Percentiles rank a stretch among this genome's conserved stretches.
Conservation (phyloP, 2,797 vertebrate species). For the Catostomus latipinnis region DNA sequence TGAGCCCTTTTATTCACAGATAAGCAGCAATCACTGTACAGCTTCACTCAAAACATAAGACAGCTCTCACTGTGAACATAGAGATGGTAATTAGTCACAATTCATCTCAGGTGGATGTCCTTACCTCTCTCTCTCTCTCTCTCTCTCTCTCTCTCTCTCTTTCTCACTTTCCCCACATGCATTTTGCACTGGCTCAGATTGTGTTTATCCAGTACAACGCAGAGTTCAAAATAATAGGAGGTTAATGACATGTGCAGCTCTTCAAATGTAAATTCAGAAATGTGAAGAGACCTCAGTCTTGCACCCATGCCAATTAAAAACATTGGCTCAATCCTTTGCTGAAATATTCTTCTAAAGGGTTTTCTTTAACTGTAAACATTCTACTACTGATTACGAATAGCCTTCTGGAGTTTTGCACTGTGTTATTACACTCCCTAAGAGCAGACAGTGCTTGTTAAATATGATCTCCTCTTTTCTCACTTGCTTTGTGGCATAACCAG, state of each 20-base stretch:
- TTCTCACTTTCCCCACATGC: too few species aligned
- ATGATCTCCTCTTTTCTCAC: not conserved
- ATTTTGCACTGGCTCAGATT: not conserved
- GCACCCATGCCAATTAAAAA: slow-evolving; percentile 29
- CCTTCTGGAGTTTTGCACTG: slow-evolving; percentile 12
- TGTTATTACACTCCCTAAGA: slow-evolving; percentile 29
- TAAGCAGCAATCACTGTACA: too few species aligned
- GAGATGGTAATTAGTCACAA: too few species aligned
- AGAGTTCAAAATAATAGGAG: not conserved
- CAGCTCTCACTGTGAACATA: too few species aligned
- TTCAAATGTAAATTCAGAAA: slow-evolving; percentile 7
- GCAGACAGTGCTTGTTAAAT: slow-evolving; percentile 30
- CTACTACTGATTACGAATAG: slow-evolving; percentile 1
- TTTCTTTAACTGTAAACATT: slow-evolving; percentile 20
- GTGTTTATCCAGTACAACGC: not conserved
- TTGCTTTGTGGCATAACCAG: slow-evolving; percentile 20
- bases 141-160: too few species aligned
- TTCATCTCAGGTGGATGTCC: too few species aligned
- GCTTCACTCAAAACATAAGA: too few species aligned
- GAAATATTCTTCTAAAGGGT: slow-evolving; percentile 27
- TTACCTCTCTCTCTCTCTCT: too few species aligned
- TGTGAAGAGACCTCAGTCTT: slow-evolving; percentile 5
- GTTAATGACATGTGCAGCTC: not conserved
- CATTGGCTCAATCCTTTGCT: not conserved
- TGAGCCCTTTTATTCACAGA: too few species aligned